Percentiles rank a stretch among this genome's conserved stretches.
Conservation (phyloP, 2,113 vertebrate species). For the Psilopsiagon aurifrons region DNA sequence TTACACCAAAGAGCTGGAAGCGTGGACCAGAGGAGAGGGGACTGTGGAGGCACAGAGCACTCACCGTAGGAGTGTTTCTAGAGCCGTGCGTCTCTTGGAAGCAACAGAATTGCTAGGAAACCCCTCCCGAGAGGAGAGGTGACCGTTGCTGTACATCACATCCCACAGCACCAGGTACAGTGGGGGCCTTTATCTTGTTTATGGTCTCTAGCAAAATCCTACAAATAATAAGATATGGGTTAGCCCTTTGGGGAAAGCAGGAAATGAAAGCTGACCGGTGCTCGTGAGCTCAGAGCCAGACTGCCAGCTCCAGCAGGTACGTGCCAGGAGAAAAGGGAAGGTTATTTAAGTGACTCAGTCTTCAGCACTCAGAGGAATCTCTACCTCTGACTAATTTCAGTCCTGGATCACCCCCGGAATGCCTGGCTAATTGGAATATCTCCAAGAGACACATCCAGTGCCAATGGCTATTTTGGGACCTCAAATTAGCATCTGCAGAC, state of each 20-base stretch:
- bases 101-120: neutral
- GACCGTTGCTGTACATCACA: neutral
- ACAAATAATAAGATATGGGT: neutral
- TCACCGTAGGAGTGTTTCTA: neutral
- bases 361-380: neutral
- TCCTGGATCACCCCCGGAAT: neutral
- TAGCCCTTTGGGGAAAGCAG: neutral
- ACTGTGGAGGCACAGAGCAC: neutral
- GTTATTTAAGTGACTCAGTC: neutral
- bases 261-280: neutral
- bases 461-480: neutral
- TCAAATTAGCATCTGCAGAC: neutral
- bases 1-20: neutral
- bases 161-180: neutral
- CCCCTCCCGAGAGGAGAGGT: neutral
- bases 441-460: neutral
- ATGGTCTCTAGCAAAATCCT: neutral
- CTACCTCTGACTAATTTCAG: neutral
- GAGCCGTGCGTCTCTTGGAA: neutral
- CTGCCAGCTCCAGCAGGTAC: neutral
- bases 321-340: neutral
- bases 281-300: neutral
- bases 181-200: neutral
- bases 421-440: slow-evolving; percentile 6
- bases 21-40: neutral